These are phyloP conservation scores for Amblyjoppa proteus DNA, from an alignment of 2,888 invertebrate species.

Conservation along the genomic window DNA sequence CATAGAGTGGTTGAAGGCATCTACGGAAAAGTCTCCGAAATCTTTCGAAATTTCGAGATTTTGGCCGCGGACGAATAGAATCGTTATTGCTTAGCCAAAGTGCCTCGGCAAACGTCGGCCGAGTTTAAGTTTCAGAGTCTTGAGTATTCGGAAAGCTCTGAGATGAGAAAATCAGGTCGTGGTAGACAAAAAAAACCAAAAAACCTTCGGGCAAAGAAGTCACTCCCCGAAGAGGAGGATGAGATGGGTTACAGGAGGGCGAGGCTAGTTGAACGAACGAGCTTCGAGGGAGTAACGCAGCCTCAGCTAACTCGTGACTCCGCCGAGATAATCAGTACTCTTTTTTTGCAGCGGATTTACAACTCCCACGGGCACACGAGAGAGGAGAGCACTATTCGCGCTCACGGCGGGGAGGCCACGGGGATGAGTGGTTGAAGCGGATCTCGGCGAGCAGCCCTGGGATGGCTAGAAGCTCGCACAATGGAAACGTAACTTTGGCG, in stretches of 20 bases:
- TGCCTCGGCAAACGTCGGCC: slow-evolving; percentile 7
- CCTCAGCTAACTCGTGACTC: slow-evolving; percentile 74
- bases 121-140: slow-evolving; percentile 44
- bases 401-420: slow-evolving; percentile 10
- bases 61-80: neutral
- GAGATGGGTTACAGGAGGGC: slow-evolving; percentile 19
- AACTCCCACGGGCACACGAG: slow-evolving; percentile 61
- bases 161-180: slow-evolving; percentile 31
- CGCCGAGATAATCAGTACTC: slow-evolving; percentile 79
- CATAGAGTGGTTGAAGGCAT: neutral
- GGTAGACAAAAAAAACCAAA: slow-evolving; percentile 35
- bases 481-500: slow-evolving; percentile 81
- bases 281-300: slow-evolving; percentile 55
- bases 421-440: slow-evolving; percentile 60
- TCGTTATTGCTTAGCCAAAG: slow-evolving; percentile 6
- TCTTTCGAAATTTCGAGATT: slow-evolving; percentile 6
- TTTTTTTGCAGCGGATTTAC: slow-evolving; percentile 71
- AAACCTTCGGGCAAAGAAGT: slow-evolving; percentile 68
- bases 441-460: slow-evolving; percentile 55
- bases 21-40: neutral
- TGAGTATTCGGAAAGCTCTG: slow-evolving; percentile 10
- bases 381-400: slow-evolving; percentile 14
- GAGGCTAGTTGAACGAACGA: slow-evolving; percentile 54
- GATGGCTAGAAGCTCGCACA: slow-evolving; percentile 72
- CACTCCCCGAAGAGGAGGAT: slow-evolving; percentile 7